Conservation (phyloP, 1,140 invertebrate genomes). For the Cherax quadricarinatus region DNA sequence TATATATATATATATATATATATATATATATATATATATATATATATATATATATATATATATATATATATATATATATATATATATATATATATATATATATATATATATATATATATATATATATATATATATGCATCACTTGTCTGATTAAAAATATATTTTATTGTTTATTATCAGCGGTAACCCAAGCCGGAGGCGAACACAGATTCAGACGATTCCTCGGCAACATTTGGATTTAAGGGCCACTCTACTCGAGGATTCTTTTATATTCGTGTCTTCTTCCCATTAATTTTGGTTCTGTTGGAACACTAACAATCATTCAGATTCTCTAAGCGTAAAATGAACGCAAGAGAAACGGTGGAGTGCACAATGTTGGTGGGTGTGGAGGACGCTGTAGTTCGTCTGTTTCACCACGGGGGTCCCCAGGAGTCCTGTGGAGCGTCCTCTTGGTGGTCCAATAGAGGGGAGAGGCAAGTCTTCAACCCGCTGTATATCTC, state of each 20-base stretch:
- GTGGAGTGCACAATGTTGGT: conserved; percentile 40
- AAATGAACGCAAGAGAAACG: conserved; percentile 49
- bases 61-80: too few species aligned
- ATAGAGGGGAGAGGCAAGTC: background rate
- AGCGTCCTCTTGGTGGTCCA: conserved; percentile 47
- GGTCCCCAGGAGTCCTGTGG: conserved; percentile 32
- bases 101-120: too few species aligned
- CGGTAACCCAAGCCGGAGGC: conserved; percentile 40
- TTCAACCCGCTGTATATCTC: background rate
- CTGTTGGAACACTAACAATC: conserved; percentile 38
- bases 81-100: too few species aligned
- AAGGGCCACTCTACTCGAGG: background rate
- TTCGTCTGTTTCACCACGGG: conserved; percentile 64
- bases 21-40: too few species aligned
- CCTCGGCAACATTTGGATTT: conserved; percentile 9
- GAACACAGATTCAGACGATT: conserved; percentile 48
- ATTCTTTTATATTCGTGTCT: conserved; percentile 49
- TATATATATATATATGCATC: background rate
- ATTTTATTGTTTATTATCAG: conserved; percentile 66
- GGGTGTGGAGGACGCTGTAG: conserved; percentile 58
- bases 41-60: too few species aligned
- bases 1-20: too few species aligned
- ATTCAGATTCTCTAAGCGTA: conserved; percentile 48
- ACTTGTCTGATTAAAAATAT: conserved; percentile 58
- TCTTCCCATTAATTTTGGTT: conserved; percentile 47